Base-by-base conservation (phyloP, 2,888 invertebrate genomes). In the Ptychoptera contaminata region DNA sequence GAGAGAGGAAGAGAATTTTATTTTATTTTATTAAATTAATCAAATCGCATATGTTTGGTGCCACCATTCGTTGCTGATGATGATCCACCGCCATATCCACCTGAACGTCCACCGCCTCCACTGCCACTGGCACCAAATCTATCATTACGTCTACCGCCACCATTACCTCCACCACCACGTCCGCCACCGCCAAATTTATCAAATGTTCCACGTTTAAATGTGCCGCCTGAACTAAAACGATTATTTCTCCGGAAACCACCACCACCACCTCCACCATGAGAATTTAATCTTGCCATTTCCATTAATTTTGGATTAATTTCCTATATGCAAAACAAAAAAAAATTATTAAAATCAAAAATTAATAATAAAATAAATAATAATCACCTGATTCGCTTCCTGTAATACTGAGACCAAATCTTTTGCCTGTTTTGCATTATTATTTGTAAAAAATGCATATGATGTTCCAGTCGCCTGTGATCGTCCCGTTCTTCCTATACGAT, bases 381-480 rank as follows among this genome's bases (percentile, higher is more conserved):
- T 6, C 55, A 80, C 79, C 72, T 91, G 90, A 54, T 91, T 90
- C 47, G 92, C 92, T 72, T 93, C 92, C 59, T 76, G 74, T 43
- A 93, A 73, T 29, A 92, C 90, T 53, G 86, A 82, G 32, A 93
- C 80, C 47, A 93, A 74, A 61, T 91, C 90, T 67, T 77, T 81
- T 11, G 91, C 90, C 67, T 92, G 90, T 54, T 84, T 79, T 50
- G 79, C 76, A 63, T 93, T 92, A 54, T 79, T 78, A 37, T 82
- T 82, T 40, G 92, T 92, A 69, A 93, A 92, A 72, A 94, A 92
- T 46, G 93, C 92, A 65, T 92, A 93, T 37, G 93, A 91, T 49
- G 91, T 92, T 53, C 90, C 91, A 54, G 82, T 86, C 54, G 82
- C 76, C 62, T 84, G 79, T 37, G 83, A 82, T 43, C 93, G 77